Conservation (phyloP, 2,797 vertebrate genomes). For the Balearica regulorum region DNA sequence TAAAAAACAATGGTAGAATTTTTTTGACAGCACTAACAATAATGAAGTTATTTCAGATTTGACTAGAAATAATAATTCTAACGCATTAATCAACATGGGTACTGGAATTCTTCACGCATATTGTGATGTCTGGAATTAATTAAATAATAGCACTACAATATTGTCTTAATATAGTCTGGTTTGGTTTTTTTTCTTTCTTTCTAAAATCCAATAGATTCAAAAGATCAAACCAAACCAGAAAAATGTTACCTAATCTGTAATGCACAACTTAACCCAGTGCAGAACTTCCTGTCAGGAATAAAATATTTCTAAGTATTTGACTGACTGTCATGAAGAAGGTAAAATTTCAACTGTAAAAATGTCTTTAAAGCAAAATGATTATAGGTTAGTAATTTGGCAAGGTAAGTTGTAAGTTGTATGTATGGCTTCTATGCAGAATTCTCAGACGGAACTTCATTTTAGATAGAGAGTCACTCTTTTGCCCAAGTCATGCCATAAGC, state of each 20-base stretch:
- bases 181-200: background rate
- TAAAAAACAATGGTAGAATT: background rate
- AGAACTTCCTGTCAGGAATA: background rate
- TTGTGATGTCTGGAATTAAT: background rate
- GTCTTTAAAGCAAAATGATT: background rate
- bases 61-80: background rate
- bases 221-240: background rate
- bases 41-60: background rate
- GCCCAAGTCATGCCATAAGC: background rate
- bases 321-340: background rate
- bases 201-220: background rate
- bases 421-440: background rate
- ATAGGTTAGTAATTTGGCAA: background rate
- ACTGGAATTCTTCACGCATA: background rate
- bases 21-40: background rate
- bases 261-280: background rate
- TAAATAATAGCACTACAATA: background rate
- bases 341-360: background rate
- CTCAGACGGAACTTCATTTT: background rate
- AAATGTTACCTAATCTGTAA: background rate
- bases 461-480: background rate
- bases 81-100: background rate
- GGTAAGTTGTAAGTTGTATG: background rate
- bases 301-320: background rate
- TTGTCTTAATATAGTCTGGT: rapidly evolving